Evolutionary conservation across 2,113 vertebrate genomes (phyloP).

Genomic region (Pterocles orientalis): DNA sequence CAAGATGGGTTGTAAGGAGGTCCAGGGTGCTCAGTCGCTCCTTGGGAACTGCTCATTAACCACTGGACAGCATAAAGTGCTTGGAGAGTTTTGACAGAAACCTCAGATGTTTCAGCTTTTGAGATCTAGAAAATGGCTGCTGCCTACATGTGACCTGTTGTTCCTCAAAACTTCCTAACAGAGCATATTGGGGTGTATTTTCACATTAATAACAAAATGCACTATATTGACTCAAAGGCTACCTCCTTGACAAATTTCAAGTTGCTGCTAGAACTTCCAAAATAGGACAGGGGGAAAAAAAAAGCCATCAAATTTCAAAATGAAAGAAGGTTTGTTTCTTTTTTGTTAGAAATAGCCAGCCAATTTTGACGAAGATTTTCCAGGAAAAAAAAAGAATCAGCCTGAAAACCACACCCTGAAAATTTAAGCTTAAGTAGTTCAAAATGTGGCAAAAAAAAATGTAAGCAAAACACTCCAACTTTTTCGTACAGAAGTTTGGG

Average conservation of each 20-base stretch:
- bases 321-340: neutral
- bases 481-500: neutral
- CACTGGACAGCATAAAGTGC: neutral
- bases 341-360: neutral
- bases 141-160: neutral
- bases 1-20: neutral
- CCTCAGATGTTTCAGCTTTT: neutral
- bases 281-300: neutral
- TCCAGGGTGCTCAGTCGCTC: neutral
- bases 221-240: neutral
- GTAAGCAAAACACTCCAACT: neutral
- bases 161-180: neutral
- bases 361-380: neutral
- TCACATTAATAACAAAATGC: neutral
- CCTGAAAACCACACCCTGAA: neutral
- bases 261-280: neutral
- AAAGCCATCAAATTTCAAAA: neutral
- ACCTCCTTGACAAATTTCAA: slow-evolving; percentile 2
- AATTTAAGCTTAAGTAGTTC: neutral
- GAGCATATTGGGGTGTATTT: neutral
- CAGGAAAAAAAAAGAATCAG: neutral
- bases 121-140: neutral
- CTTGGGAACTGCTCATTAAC: neutral
- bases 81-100: neutral
- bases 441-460: neutral